phyloP scores from a whole-genome alignment of 2,797 vertebrate species.

The Schizopygopsis pylzovi region DNA sequence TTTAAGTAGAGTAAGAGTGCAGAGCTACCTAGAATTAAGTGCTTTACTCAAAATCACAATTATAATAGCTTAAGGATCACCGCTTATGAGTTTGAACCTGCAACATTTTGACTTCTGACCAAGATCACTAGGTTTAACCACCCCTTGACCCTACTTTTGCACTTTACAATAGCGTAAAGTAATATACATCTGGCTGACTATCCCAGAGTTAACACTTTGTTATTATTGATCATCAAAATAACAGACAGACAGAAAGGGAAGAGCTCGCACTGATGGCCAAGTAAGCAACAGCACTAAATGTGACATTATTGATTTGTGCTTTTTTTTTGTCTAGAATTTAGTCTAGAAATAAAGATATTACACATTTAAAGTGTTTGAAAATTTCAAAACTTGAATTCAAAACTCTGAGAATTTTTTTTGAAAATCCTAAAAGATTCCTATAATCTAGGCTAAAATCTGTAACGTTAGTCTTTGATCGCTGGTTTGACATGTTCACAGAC shows the following conservation, averaged over 20 bases:
- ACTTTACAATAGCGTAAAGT: too few relatives aligned
- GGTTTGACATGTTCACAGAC: too few relatives aligned
- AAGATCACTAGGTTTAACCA: not conserved
- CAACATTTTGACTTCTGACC: not conserved
- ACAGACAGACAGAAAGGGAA: not conserved
- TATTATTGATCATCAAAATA: slow-evolving; percentile 26
- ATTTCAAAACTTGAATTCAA: too few relatives aligned
- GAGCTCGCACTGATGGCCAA: not conserved
- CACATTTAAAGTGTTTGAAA: not conserved
- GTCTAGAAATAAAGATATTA: not conserved
- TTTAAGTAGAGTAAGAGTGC: too few relatives aligned
- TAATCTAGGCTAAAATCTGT: too few relatives aligned
- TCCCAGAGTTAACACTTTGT: slow-evolving; percentile 20
- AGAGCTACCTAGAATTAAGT: not conserved
- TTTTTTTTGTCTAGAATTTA: not conserved
- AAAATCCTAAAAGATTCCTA: too few relatives aligned
- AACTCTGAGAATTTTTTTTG: too few relatives aligned
- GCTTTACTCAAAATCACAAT: not conserved
- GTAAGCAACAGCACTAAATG: not conserved
- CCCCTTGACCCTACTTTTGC: not conserved
- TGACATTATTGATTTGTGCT: slow-evolving; percentile 18
- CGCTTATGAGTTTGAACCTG: not conserved
- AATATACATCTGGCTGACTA: slow-evolving; percentile 19
- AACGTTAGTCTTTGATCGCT: too few relatives aligned
- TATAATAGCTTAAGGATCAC: not conserved